Base-by-base conservation (phyloP, 2,797 vertebrate genomes). In the Macropodus opercularis region DNA sequence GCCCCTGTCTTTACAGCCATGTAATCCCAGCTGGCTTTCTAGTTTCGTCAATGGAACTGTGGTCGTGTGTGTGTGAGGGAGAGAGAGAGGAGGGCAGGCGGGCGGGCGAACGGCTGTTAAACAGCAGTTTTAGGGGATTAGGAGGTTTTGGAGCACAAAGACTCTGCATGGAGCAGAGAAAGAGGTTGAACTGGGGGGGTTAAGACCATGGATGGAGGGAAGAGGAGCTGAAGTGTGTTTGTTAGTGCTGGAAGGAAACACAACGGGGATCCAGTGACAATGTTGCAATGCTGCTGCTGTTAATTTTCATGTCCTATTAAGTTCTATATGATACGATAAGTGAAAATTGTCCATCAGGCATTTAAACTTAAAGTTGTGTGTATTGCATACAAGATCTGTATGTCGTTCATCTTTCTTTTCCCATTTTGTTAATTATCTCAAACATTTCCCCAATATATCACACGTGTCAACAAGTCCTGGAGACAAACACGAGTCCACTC, bases 101-200 rank as follows among this genome's bases (percentile, higher is more conserved):
- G 85, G 84, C 80, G 79, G 81, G 84, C 80, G 78, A 84, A 70
- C 82, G 84, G 84, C 85, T 86, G 89, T 90, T 92, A 88, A 92
- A 92, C 89, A 90, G 87, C 85, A 85, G 87, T 91, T 92, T 91
- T 91, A 88, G 83, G 72, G 87, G 92, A 92, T 93, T 93, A 92
- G 86, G 81, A 74, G 59, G 62, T 82, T 80, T 76, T 81, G 79
- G 38, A 89, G 68, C 81, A 92, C 90, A 92, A 92, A 91, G 90
- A 79, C 84, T 81, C 83, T 62, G 77, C 71, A 26, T 79, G 79
- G 80, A 83, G 84, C 82, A 75, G 72, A 74, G 71, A 82, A 75
- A 72, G 54, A 81, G 79, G 79, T 73, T 69, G 72, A 75, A 71
- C 64, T 63, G 39, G 55, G 52, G 70, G 78, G 64, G 85, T n/a